A percentile compares a stretch with the other conserved stretches of the same genome.
These are phyloP conservation scores for Danio rerio DNA, from an alignment of 2,113 vertebrate genomes.

Conservation along the genomic window GRCz12tu NC_133189.1:9796001-9796500, in stretches of 20 bases:
- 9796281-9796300: conserved; percentile 84
- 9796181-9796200: conserved; percentile 67
- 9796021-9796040: conserved; percentile 70
- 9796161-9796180: conserved; percentile 67
- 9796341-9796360: conserved; percentile 74
- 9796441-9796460: conserved; percentile 76
- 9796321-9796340: conserved; percentile 66
- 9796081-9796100: conserved; percentile 67
- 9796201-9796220: conserved; percentile 75
- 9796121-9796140: conserved; percentile 63
- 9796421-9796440: conserved; percentile 79
- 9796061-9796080: conserved; percentile 59
- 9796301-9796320: conserved; percentile 80
- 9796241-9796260: conserved; percentile 84
- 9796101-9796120: conserved; percentile 59
- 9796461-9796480: conserved; percentile 84
- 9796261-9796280: conserved; percentile 84
- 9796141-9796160: conserved; percentile 68
- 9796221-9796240: conserved; percentile 78
- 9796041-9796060: conserved; percentile 57
- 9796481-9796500: conserved; percentile 87
- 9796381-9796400: conserved; percentile 79
- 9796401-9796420: conserved; percentile 77
- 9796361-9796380: conserved; percentile 76
- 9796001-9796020: conserved; percentile 66